A percentile compares a stretch with the other conserved stretches of the same genome.
Conservation (phyloP, 2,797 vertebrate species). For the Peromyscus aztecus region DNA sequence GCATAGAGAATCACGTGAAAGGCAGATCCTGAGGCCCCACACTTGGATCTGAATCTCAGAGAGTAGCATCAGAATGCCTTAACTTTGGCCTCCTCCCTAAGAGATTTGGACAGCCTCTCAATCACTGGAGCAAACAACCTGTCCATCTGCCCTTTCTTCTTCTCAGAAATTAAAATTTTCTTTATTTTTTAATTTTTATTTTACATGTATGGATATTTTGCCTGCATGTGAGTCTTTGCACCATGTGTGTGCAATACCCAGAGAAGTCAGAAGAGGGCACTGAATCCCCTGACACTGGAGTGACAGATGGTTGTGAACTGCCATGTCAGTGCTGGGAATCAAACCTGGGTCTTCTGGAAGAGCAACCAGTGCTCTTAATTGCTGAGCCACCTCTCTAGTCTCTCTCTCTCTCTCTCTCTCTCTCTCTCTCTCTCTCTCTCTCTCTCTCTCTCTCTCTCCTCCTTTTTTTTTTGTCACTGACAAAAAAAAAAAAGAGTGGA, state of each 20-base stretch:
- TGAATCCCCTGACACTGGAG: background rate
- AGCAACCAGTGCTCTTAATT: too few relatives aligned
- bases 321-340: too few relatives aligned
- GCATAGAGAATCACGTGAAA: background rate
- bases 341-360: too few relatives aligned
- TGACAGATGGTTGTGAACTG: too few relatives aligned
- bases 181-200: background rate
- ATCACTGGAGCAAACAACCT: background rate
- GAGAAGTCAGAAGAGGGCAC: background rate
- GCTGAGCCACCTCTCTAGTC: too few relatives aligned
- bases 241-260: background rate
- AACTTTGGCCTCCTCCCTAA: background rate
- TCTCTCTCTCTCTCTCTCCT: too few relatives aligned
- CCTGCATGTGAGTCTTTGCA: background rate
- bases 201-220: background rate
- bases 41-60: background rate
- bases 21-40: background rate
- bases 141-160: background rate
- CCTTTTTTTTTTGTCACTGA: background rate
- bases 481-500: too few relatives aligned
- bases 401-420: too few relatives aligned
- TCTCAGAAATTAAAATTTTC: background rate
- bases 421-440: too few relatives aligned
- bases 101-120: background rate
- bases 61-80: background rate